phyloP scores from a whole-genome alignment of 2,888 invertebrate genomes.

The Ectemnius cavifrons region DNA sequence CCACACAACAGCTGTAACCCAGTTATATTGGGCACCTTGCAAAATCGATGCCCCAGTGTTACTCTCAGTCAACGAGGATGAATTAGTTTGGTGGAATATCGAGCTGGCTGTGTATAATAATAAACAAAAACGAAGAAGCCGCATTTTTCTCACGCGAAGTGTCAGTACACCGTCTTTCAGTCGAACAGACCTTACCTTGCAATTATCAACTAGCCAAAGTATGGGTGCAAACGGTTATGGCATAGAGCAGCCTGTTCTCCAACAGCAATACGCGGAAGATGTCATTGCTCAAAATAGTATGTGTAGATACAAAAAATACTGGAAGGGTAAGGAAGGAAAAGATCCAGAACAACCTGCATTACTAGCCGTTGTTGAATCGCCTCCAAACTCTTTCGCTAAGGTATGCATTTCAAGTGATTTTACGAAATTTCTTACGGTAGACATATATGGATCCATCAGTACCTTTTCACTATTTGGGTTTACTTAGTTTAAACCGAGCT shows the following conservation, averaged over 20 bases:
- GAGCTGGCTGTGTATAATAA: conserved; percentile 46
- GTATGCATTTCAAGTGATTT: conserved; percentile 72
- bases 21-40: conserved; percentile 71
- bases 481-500: conserved; percentile 23
- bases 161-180: conserved; percentile 46
- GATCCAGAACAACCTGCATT: conserved; percentile 61
- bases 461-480: conserved; percentile 63
- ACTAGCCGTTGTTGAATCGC: conserved; percentile 67
- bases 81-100: conserved; percentile 74
- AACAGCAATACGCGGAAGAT: not conserved
- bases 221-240: conserved; percentile 34
- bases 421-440: conserved; percentile 72
- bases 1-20: conserved; percentile 65
- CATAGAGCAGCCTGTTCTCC: conserved; percentile 14
- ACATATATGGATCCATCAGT: conserved; percentile 71
- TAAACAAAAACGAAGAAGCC: conserved; percentile 57
- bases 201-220: conserved; percentile 54
- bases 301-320: conserved; percentile 50
- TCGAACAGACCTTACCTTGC: conserved; percentile 46
- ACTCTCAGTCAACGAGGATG: conserved; percentile 69
- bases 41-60: conserved; percentile 64
- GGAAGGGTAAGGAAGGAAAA: conserved; percentile 68
- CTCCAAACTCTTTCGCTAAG: conserved; percentile 66
- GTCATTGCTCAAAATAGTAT: conserved; percentile 12
- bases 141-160: conserved; percentile 66